A percentile compares a stretch with the other conserved stretches of the same genome.
These are phyloP conservation scores for Hypomecis atomaria DNA, from an alignment of 2,888 invertebrate genomes.

Conservation along the genomic window DNA sequence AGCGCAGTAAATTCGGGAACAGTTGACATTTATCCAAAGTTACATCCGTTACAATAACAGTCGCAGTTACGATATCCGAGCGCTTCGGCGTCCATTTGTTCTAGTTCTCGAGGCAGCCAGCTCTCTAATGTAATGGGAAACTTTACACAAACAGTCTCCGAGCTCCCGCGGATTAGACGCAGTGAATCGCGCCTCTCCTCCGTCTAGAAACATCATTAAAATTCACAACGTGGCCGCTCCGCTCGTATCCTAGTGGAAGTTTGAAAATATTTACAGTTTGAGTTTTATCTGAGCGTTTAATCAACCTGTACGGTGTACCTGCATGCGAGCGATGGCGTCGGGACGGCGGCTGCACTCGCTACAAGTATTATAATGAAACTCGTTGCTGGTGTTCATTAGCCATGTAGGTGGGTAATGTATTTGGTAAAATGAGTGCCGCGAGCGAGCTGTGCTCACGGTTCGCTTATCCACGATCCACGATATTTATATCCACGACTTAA, in stretches of 20 bases:
- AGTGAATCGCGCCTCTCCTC: constrained; percentile 43
- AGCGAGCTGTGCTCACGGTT: constrained; percentile 48
- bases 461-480: constrained; percentile 54
- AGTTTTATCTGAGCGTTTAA: constrained; percentile 48
- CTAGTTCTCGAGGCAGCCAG: constrained; percentile 66
- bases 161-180: constrained; percentile 64
- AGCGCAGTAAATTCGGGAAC: constrained; percentile 77
- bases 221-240: constrained; percentile 62
- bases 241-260: constrained; percentile 47
- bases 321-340: constrained; percentile 33
- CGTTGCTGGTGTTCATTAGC: constrained; percentile 48
- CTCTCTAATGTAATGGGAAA: constrained; percentile 76
- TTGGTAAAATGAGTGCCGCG: constrained; percentile 41
- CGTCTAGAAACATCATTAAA: constrained; percentile 68
- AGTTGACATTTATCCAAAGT: constrained; percentile 83
- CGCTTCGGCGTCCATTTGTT: constrained; percentile 74
- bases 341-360: constrained; percentile 41
- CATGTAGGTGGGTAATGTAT: constrained; percentile 41
- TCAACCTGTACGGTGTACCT: constrained; percentile 48
- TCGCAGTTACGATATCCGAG: constrained; percentile 78
- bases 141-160: constrained; percentile 71
- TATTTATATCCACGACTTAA: constrained; percentile 35
- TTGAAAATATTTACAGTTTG: constrained; percentile 56
- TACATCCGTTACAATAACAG: constrained; percentile 82
- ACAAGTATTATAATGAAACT: constrained; percentile 59